Evolutionary conservation across 2,888 invertebrate species (phyloP), one percentile per base, ranked within the genome.

Genomic region (Drosophila maculinotata): DNA sequence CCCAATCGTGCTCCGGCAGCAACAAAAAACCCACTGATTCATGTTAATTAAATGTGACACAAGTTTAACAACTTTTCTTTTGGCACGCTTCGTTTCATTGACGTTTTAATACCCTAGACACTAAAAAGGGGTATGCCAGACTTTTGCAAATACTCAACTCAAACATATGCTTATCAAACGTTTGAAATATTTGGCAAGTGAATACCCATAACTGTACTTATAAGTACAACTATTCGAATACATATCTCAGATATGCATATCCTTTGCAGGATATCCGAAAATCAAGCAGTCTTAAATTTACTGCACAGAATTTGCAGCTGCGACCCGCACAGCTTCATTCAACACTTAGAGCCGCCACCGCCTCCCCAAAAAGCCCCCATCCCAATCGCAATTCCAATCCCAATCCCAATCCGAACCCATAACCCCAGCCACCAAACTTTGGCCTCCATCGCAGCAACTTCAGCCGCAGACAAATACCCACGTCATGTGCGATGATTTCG

Each of bases 11-110:
- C 6, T 20, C 38, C 12, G n/a, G 28, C 23, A n/a, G 28, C 28
- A 35, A 15, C 26, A 60, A 71, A 56, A 48, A 68, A 65, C 44
- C 67, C 62, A 73, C 73, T 79, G 80, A 86, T 83, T 86, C 80
- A 83, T 86, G 80, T 80, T 80, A 86, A 80, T 80, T 80, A 80
- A 80, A 80, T 80, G 80, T 76, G 81, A 67, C 74, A 79, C 67
- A 79, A 73, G 68, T 71, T 82, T 63, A 58, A 64, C 53, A 74
- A 65, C 57, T 79, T 69, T 58, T 64, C 64, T 45, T 65, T 35
- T 38, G 41, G 39, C 49, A 52, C 41, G 41, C 45, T 39, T 39
- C 42, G 47, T 44, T 63, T 47, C 49, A 39, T 41, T 54, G 48
- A 14, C 53, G 23, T 42, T 35, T 25, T 15, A 25, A 25, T 38